Evolutionary conservation across 2,113 vertebrate species (phyloP), one percentile per base, ranked within the genome.

Genomic region (Chaetodon auriga): DNA sequence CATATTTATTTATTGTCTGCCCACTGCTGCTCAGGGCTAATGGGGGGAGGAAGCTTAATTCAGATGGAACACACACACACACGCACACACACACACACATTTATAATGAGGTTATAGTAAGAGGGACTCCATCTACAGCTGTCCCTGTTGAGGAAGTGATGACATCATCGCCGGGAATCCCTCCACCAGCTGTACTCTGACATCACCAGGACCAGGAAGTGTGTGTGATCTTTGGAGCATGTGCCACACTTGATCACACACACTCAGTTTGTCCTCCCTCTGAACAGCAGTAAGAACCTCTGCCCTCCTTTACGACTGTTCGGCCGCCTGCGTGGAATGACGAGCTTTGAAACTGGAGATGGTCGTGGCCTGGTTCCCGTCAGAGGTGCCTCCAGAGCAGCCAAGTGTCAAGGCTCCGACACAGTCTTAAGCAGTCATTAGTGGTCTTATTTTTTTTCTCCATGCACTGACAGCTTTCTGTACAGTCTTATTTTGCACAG

Each of bases 121-220:
- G 55, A 62, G 60, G 69, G 68, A 62, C 61, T 68, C n/a, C 30
- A 41, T 43, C 63, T 66, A 9, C 69, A 84, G 75, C 48, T 75
- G 36, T 57, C 54, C 30, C 16, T 9, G 0, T 12, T 63, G 55
- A 65, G 64, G 71, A 61, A 45, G 46, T 80, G 69, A 79, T 89
- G 82, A 88, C 90, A 86, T 90, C 86, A 89, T 66, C 15, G 53
- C 38, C 13, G 61, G 86, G 83, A 90, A 90, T 81, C 88, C 87
- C 84, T 76, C 69, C 68, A 65, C 84, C 87, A 90, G 89, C 87
- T 93, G 92, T 82, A 64, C 21, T 75, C 68, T 89, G 85, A 91
- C 80, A 86, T 92, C 83, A 83, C 36, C 45, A 38, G 6, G 11
- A 70, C 45, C 85, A 81, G 81, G 60, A 87, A 76, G 66, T 54